A percentile compares a stretch with the other conserved stretches of the same genome.
These are phyloP conservation scores for Melanotus villosus DNA, from an alignment of 2,888 invertebrate genomes.

Conservation along the genomic window DNA sequence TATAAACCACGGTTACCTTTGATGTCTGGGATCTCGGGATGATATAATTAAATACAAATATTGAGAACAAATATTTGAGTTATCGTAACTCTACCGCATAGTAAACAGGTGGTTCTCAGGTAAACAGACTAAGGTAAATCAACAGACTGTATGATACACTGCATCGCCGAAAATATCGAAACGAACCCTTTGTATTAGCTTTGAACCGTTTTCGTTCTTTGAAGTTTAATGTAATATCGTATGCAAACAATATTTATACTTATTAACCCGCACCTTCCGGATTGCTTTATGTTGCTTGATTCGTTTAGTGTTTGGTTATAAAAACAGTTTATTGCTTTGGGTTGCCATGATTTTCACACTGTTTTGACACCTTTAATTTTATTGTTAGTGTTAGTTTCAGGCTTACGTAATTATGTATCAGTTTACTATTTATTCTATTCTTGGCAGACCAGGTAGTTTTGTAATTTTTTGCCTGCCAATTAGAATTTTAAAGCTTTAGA, in stretches of 20 bases:
- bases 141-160: conserved; percentile 23
- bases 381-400: no score
- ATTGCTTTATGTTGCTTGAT: background rate
- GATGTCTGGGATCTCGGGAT: conserved; percentile 48
- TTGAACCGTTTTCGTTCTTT: background rate
- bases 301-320: no score
- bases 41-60: conserved; percentile 52
- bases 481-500: no score
- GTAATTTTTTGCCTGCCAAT: no score
- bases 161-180: conserved; percentile 27
- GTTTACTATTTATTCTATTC: no score
- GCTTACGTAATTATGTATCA: no score
- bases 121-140: conserved; percentile 39
- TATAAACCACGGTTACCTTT: conserved; percentile 42
- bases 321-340: no score
- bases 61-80: conserved; percentile 50
- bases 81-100: conserved; percentile 39
- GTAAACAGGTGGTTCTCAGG: conserved; percentile 38
- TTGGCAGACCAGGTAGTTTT: no score
- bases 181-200: background rate
- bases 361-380: no score
- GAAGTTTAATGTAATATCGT: background rate
- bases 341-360: no score
- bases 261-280: background rate
- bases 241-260: background rate